Percentiles rank a stretch among this genome's conserved stretches.
phyloP scores from a whole-genome alignment of 2,888 invertebrate species.

The Artemia sp. region DNA sequence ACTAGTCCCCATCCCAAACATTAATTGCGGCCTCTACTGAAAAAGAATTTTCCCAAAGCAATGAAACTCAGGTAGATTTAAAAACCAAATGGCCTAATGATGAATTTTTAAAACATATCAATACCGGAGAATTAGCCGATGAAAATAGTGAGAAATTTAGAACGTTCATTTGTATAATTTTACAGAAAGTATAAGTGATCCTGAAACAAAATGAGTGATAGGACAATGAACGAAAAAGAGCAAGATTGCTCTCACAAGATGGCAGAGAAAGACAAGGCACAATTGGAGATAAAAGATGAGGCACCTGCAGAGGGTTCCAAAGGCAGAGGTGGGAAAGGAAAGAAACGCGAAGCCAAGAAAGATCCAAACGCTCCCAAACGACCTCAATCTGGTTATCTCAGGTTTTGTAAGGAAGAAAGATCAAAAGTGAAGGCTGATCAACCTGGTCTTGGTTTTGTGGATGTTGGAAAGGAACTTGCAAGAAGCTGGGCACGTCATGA shows the following conservation, averaged over 20 bases:
- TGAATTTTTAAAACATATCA: too few species aligned
- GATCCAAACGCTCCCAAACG: slow-evolving; percentile 98
- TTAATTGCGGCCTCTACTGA: too few species aligned
- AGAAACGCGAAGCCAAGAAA: slow-evolving; percentile 77
- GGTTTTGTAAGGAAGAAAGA: slow-evolving; percentile 96
- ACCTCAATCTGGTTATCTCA: slow-evolving; percentile 95
- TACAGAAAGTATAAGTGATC: too few species aligned
- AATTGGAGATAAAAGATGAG: slow-evolving; percentile 79
- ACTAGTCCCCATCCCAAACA: too few species aligned
- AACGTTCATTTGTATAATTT: too few species aligned
- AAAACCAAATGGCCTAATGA: too few species aligned
- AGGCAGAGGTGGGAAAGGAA: slow-evolving; percentile 50
- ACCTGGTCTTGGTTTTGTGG: slow-evolving; percentile 88
- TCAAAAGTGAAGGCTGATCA: slow-evolving; percentile 78
- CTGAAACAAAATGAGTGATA: too few species aligned
- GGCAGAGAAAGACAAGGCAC: slow-evolving; percentile 92
- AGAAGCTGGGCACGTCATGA: slow-evolving; percentile 81
- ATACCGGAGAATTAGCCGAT: too few species aligned
- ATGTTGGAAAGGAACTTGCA: slow-evolving; percentile 89
- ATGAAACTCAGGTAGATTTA: too few species aligned
- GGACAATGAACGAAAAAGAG: slow-evolving; percentile 95
- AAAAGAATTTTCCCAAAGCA: too few species aligned
- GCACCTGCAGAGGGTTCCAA: slow-evolving; percentile 69
- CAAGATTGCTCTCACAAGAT: slow-evolving; percentile 97
- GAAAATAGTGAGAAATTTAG: too few species aligned